Percentiles rank a stretch among this genome's conserved stretches.
phyloP scores from a whole-genome alignment of 2,113 vertebrate species.

The Damaliscus lunatus region DNA sequence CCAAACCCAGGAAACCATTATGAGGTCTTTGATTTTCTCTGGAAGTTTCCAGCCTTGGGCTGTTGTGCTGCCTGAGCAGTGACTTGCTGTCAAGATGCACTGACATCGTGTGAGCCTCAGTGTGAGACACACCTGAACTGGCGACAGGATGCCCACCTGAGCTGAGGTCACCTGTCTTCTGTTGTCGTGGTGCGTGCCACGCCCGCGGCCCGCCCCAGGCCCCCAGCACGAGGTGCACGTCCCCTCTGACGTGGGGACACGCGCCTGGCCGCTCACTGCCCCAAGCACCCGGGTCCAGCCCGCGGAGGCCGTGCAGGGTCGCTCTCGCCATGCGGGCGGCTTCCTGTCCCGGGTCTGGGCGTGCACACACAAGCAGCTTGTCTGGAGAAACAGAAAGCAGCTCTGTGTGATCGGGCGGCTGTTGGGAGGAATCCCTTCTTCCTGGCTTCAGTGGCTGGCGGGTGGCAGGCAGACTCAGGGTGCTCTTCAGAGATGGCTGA shows the following conservation, averaged over 20 bases:
- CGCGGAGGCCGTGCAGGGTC: rapidly evolving
- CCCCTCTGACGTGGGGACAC: not conserved
- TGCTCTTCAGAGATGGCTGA: not conserved
- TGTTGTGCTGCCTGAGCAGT: not conserved
- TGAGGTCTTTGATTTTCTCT: not conserved
- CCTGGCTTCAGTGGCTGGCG: not conserved
- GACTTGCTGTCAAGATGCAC: not conserved
- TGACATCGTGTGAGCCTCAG: not conserved
- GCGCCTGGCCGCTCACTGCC: not conserved
- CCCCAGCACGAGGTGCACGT: not conserved
- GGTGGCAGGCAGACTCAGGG: not conserved
- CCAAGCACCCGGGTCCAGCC: not conserved
- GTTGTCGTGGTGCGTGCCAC: rapidly evolving
- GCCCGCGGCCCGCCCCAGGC: not conserved
- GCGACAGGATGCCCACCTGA: not conserved
- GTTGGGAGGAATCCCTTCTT: not conserved
- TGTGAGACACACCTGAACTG: not conserved
- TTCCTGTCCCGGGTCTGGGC: not conserved
- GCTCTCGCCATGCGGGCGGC: not conserved
- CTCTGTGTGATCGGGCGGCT: not conserved
- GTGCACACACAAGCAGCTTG: not conserved
- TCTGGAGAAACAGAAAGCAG: not conserved
- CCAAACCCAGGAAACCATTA: not conserved
- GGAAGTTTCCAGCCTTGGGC: not conserved
- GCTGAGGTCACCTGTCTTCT: not conserved